Percentiles rank a stretch among this genome's conserved stretches.
These are phyloP conservation scores for Scaptomyza reducta DNA, from an alignment of 2,888 invertebrate genomes.

Conservation along the genomic window DNA sequence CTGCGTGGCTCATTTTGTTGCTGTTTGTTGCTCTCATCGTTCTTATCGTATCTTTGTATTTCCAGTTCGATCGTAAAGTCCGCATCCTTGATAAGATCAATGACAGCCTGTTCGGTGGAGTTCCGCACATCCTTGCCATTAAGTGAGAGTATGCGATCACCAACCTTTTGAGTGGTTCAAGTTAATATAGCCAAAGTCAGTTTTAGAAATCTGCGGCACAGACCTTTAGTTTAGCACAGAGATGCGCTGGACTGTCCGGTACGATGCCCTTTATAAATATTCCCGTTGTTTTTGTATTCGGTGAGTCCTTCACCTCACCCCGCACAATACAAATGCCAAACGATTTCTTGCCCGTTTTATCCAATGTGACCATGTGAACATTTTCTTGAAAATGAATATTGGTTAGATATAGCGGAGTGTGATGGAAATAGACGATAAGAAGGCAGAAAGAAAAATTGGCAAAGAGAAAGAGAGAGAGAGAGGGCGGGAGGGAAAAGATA, in stretches of 20 bases:
- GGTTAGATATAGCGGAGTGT: neutral
- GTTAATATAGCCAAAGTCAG: no score
- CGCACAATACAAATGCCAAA: slow-evolving; percentile 99
- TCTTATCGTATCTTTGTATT: slow-evolving; percentile 89
- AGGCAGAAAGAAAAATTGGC: no score
- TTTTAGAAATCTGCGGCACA: slow-evolving; percentile 27
- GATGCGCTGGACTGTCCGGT: slow-evolving; percentile 96
- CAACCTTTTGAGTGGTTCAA: slow-evolving; percentile 59
- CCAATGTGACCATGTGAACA: slow-evolving; percentile 79
- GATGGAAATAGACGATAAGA: neutral
- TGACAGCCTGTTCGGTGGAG: slow-evolving; percentile 96
- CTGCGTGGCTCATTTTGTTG: slow-evolving; percentile 65
- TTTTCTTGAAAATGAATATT: slow-evolving; percentile 58
- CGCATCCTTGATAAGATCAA: slow-evolving; percentile 96
- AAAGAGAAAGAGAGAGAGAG: neutral
- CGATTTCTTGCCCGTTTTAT: slow-evolving; percentile 85
- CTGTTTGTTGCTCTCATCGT: slow-evolving; percentile 51
- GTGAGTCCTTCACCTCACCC: slow-evolving; percentile 90
- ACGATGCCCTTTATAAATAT: slow-evolving; percentile 99
- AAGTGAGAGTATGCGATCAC: slow-evolving; percentile 88
- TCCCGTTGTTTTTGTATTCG: slow-evolving; percentile 89
- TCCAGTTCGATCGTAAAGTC: slow-evolving; percentile 94
- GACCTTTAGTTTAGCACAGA: slow-evolving; percentile 93
- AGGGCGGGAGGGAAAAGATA: no score
- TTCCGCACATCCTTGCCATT: slow-evolving; percentile 95